These are phyloP conservation scores for Bellardia pandia DNA, from an alignment of 2,888 invertebrate genomes.

Conservation along the genomic window DNA sequence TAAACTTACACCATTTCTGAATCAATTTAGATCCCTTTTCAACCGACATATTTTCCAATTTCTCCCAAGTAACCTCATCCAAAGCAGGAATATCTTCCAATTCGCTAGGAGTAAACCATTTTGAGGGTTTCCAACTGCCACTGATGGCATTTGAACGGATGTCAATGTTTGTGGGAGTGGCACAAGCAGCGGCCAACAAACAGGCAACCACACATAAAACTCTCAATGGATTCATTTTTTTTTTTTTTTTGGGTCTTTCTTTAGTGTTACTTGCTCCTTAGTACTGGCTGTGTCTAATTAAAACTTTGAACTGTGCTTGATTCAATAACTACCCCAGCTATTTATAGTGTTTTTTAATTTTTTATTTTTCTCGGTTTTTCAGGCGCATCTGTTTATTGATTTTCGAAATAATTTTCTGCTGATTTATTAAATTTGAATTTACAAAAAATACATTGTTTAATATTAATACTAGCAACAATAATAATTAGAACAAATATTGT, in stretches of 20 bases:
- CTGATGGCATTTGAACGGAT: conserved; percentile 20
- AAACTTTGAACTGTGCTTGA: conserved; percentile 53
- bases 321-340: background rate
- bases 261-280: conserved; percentile 16
- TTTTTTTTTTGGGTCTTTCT: background rate
- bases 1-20: conserved; percentile 77
- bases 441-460: background rate
- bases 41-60: conserved; percentile 77
- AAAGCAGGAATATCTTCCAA: conserved; percentile 77
- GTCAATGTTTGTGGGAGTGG: conserved; percentile 63
- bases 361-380: conserved; percentile 2
- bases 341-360: conserved; percentile 63
- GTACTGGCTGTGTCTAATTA: conserved; percentile 28
- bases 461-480: background rate
- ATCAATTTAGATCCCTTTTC: conserved; percentile 78
- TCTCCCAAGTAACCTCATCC: conserved; percentile 77
- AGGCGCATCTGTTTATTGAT: conserved; percentile 26
- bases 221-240: conserved; percentile 77
- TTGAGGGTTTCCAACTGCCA: conserved; percentile 76
- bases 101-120: conserved; percentile 77
- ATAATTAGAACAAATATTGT: background rate
- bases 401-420: conserved; percentile 41
- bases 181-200: conserved; percentile 75
- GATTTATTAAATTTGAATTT: conserved; percentile 31
- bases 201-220: conserved; percentile 76